These are phyloP conservation scores for Notodonta ziczac DNA, from an alignment of 2,888 invertebrate genomes.

Conservation along the genomic window DNA sequence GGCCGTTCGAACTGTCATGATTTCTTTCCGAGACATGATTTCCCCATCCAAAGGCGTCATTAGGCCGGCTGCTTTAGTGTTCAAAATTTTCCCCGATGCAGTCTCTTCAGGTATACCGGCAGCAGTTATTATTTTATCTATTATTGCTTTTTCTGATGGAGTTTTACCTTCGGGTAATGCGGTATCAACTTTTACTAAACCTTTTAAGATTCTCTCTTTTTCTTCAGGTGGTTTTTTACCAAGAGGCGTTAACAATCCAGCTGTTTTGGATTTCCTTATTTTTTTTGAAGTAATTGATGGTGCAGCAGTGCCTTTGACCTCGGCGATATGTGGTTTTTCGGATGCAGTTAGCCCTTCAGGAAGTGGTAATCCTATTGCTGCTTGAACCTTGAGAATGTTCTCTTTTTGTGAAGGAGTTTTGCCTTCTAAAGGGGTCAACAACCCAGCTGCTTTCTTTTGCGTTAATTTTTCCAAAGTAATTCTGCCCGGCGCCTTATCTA, in stretches of 20 bases:
- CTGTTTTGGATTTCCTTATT: conserved; percentile 35
- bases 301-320: conserved; percentile 13
- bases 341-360: conserved; percentile 34
- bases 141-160: conserved; percentile 11
- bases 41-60: conserved; percentile 4
- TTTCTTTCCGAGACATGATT: conserved; percentile 6
- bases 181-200: conserved; percentile 12
- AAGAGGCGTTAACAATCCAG: conserved; percentile 29
- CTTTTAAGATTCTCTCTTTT: conserved; percentile 8
- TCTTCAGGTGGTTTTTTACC: conserved; percentile 24
- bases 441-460: conserved; percentile 15
- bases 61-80: conserved; percentile 8
- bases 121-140: conserved; percentile 7
- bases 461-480: conserved; percentile 13
- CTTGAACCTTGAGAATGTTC: conserved; percentile 26
- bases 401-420: conserved; percentile 32
- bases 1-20: conserved; percentile 1
- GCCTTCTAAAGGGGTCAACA: conserved; percentile 22
- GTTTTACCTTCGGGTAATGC: conserved; percentile 20
- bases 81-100: conserved; percentile 1
- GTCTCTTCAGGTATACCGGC: conserved; percentile 4
- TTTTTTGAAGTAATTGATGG: conserved; percentile 20
- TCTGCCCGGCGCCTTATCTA: not conserved
- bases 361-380: conserved; percentile 25
- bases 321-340: conserved; percentile 24